A percentile compares a stretch with the other conserved stretches of the same genome.
These are phyloP conservation scores for Chrysolophus pictus DNA, from an alignment of 2,797 vertebrate species.

Conservation along the genomic window DNA sequence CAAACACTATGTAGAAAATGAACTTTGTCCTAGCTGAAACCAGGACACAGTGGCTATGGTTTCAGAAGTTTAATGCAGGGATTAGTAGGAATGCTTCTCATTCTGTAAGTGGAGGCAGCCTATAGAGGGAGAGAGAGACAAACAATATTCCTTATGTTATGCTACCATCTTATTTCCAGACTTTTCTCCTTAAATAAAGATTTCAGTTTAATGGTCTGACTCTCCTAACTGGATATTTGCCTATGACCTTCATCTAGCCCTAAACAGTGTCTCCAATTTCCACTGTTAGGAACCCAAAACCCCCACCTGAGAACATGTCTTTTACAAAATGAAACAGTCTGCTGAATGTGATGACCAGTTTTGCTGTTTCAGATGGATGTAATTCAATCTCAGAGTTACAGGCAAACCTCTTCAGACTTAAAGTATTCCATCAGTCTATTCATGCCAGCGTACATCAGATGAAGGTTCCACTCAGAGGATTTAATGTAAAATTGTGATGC, in stretches of 20 bases:
- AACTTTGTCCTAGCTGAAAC: neutral
- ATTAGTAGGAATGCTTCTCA: constrained; percentile 8
- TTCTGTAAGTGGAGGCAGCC: constrained; percentile 8
- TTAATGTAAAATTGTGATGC: neutral
- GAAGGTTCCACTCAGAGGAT: neutral
- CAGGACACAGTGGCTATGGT: neutral
- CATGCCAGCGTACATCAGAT: neutral
- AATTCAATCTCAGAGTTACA: neutral
- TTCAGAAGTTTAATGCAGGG: neutral
- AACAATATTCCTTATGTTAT: neutral
- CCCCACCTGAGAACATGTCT: neutral
- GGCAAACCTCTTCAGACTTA: neutral
- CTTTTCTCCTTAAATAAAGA: neutral
- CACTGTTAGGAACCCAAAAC: neutral
- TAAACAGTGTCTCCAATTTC: neutral
- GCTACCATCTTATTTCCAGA: neutral
- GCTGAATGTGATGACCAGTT: neutral
- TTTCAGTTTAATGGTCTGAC: neutral
- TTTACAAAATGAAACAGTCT: neutral
- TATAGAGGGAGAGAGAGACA: neutral
- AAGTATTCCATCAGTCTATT: neutral
- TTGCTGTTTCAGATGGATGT: neutral
- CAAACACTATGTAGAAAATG: neutral
- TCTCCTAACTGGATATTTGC: neutral
- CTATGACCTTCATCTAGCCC: neutral